Percentiles rank a stretch among this genome's conserved stretches.
These are phyloP conservation scores for Pteruthius melanotis DNA, from an alignment of 2,113 vertebrate species.

Conservation along the genomic window DNA sequence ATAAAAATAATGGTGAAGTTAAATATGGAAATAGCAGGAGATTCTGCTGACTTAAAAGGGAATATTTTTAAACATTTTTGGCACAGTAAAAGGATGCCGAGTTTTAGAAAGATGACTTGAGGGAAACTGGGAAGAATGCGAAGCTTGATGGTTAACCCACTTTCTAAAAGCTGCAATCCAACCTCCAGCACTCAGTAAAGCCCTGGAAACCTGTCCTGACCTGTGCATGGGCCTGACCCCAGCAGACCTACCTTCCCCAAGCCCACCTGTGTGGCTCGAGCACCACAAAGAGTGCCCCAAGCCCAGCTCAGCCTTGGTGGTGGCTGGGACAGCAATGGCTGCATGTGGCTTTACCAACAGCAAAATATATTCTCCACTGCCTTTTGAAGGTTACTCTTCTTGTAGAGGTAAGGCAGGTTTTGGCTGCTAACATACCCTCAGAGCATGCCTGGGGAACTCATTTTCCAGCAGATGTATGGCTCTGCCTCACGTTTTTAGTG, in stretches of 20 bases:
- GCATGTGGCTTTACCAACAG: neutral
- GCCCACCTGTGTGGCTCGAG: neutral
- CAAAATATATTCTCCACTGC: neutral
- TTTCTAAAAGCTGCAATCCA: neutral
- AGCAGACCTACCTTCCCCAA: neutral
- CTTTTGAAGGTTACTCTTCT: neutral
- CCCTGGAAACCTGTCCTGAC: neutral
- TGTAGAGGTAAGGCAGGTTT: neutral
- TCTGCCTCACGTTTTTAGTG: neutral
- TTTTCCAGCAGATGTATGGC: neutral
- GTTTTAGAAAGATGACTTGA: neutral
- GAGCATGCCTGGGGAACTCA: neutral
- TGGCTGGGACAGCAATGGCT: neutral
- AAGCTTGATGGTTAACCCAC: neutral
- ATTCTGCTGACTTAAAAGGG: neutral
- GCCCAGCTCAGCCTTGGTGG: neutral
- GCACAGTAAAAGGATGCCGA: neutral
- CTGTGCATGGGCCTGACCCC: neutral
- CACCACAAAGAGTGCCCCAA: neutral
- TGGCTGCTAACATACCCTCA: neutral
- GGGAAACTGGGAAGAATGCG: neutral
- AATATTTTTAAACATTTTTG: constrained; percentile 10
- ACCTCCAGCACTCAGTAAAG: neutral
- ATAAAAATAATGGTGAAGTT: neutral
- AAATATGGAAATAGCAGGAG: neutral